These are phyloP conservation scores for Rhizoglyphus robini DNA, from an alignment of 1,140 invertebrate genomes.

Conservation along the genomic window DNA sequence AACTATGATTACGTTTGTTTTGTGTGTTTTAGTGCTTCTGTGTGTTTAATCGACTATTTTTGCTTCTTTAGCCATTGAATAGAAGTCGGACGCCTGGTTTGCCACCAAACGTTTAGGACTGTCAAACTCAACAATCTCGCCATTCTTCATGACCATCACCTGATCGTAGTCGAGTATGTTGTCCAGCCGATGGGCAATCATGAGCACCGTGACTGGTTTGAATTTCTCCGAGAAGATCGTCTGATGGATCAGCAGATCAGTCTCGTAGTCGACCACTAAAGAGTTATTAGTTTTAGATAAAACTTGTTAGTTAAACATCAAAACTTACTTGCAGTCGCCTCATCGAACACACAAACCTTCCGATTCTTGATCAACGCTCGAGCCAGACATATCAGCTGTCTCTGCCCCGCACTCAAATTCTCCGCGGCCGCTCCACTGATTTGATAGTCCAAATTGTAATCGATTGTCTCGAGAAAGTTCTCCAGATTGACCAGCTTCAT, in stretches of 20 bases:
- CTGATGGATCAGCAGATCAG: conserved; percentile 34
- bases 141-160: conserved; percentile 59
- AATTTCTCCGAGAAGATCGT: conserved; percentile 34
- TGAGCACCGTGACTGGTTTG: conserved; percentile 33
- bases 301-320: conserved; percentile 27
- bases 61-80: conserved; percentile 12
- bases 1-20: too few species aligned
- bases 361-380: conserved; percentile 40
- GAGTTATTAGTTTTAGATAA: background rate
- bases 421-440: conserved; percentile 30
- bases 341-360: conserved; percentile 42
- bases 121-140: conserved; percentile 59
- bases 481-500: conserved; percentile 60
- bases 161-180: conserved; percentile 60
- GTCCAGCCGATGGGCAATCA: conserved; percentile 51
- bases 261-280: conserved; percentile 33
- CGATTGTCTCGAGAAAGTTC: conserved; percentile 43
- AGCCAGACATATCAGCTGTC: conserved; percentile 43
- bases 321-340: conserved; percentile 35
- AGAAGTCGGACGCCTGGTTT: conserved; percentile 28
- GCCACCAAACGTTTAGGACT: conserved; percentile 47
- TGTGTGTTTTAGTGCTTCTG: too few species aligned
- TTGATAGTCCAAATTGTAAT: conserved; percentile 25
- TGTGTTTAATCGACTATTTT: too few species aligned
- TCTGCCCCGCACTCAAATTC: conserved; percentile 43